Conservation (phyloP, 2,888 invertebrate species). For the Acrocera orbiculus region DNA sequence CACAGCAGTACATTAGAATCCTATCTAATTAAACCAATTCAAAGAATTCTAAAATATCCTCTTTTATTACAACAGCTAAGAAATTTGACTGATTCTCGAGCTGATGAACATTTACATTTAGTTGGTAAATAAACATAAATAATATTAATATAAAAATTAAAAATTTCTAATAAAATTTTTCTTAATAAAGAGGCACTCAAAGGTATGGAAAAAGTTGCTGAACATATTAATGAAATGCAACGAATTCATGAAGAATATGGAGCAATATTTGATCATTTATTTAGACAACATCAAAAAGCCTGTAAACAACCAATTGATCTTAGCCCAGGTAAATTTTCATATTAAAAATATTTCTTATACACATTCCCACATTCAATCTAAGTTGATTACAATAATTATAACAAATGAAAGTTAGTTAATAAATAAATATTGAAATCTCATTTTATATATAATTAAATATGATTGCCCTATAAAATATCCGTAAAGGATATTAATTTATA, state of each 20-base stretch:
- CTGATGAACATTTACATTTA: conserved; percentile 88
- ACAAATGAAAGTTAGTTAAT: too few species aligned
- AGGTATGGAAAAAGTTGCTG: conserved; percentile 97
- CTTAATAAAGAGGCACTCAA: conserved; percentile 62
- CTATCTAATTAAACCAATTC: conserved; percentile 96
- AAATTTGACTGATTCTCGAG: conserved; percentile 79
- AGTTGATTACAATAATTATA: too few species aligned
- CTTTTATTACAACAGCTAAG: conserved; percentile 84
- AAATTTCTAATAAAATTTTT: not conserved
- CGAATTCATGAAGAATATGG: conserved; percentile 99
- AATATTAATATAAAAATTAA: not conserved
- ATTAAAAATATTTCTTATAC: too few species aligned
- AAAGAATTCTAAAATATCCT: conserved; percentile 94
- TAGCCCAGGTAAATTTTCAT: conserved; percentile 58
- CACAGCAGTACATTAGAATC: conserved; percentile 94
- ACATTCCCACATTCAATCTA: too few species aligned
- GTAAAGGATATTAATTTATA: too few species aligned
- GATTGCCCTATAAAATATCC: too few species aligned
- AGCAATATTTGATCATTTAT: conserved; percentile 92
- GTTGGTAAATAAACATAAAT: conserved; percentile 44
- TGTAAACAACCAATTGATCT: conserved; percentile 90
- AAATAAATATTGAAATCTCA: too few species aligned
- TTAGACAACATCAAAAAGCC: conserved; percentile 86
- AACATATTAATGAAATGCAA: conserved; percentile 99
- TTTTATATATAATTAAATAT: too few species aligned